Evolutionary conservation across 2,113 vertebrate genomes (phyloP).

Genomic region (Numenius arquata): DNA sequence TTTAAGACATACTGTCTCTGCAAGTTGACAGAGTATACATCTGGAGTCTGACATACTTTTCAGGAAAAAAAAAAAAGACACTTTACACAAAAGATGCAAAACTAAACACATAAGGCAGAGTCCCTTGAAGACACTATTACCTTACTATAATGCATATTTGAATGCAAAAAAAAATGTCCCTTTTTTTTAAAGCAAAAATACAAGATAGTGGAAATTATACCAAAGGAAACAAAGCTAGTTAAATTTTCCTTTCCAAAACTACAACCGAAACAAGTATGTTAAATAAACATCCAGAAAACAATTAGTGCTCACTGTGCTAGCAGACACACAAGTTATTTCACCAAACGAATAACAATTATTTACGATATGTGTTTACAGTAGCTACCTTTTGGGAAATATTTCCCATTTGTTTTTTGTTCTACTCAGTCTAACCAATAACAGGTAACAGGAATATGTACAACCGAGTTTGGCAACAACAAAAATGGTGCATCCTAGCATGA

Average conservation of each 20-base stretch:
- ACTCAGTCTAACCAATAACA: conserved; percentile 31
- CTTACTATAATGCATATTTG: not conserved
- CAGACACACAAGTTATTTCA: conserved; percentile 60
- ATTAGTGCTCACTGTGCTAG: conserved; percentile 45
- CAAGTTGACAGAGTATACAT: not conserved
- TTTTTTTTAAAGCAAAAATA: not conserved
- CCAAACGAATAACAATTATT: conserved; percentile 62
- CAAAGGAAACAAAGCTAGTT: conserved; percentile 61
- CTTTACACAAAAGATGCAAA: not conserved
- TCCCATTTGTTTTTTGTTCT: not conserved
- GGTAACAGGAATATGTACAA: conserved; percentile 13
- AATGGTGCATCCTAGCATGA: conserved; percentile 22
- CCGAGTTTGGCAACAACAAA: conserved; percentile 51
- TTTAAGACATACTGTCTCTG: not conserved
- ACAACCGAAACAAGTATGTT: conserved; percentile 56
- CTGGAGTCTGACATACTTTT: not conserved
- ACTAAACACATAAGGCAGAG: not conserved
- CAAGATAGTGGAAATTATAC: not conserved
- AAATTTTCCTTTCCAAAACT: conserved; percentile 68
- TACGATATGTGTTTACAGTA: conserved; percentile 67
- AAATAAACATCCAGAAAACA: conserved; percentile 58
- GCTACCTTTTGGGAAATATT: conserved; percentile 49
- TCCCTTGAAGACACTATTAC: not conserved
- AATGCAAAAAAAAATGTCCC: not conserved
- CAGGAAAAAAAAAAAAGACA: not conserved